phyloP scores from a whole-genome alignment of 1,140 invertebrate species.

The Pseudachorutes palmiensis region DNA sequence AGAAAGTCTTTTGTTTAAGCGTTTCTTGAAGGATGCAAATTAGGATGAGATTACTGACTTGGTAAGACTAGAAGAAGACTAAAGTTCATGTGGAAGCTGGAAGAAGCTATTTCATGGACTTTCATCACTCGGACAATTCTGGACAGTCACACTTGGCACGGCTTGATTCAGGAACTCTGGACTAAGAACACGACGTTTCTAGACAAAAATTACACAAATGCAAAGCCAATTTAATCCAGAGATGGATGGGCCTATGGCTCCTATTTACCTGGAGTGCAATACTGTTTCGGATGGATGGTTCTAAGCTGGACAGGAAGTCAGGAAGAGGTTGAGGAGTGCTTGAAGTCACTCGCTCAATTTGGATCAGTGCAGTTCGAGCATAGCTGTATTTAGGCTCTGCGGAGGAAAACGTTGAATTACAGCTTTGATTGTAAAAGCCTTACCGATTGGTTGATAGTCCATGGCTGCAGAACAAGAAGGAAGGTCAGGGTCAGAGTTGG shows the following conservation, averaged over 20 bases:
- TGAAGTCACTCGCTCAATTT: slow-evolving; percentile 21
- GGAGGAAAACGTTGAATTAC: not conserved
- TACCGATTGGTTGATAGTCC: not conserved
- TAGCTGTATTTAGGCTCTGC: slow-evolving; percentile 3
- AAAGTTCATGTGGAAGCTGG: too few species aligned
- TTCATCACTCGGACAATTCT: too few species aligned
- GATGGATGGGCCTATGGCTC: not conserved
- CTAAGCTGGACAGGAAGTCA: slow-evolving; percentile 31
- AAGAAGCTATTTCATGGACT: too few species aligned
- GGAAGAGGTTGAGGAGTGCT: slow-evolving; percentile 15
- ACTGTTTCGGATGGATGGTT: slow-evolving; percentile 20
- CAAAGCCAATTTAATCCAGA: not conserved
- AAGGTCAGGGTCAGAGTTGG: not conserved
- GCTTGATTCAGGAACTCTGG: slow-evolving; percentile 5
- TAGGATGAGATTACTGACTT: too few species aligned
- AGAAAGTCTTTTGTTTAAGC: too few species aligned
- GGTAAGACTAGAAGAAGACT: too few species aligned
- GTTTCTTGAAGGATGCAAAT: too few species aligned
- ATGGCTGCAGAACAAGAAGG: not conserved
- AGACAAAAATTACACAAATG: slow-evolving; percentile 5
- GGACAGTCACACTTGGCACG: too few species aligned
- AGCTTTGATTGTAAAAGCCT: slow-evolving; percentile 1
- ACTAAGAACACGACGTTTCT: slow-evolving; percentile 27
- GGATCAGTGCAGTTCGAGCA: slow-evolving; percentile 19
- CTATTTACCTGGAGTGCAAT: slow-evolving; percentile 31